Evolutionary conservation across 2,888 invertebrate species (phyloP), one percentile per base, ranked within the genome.

Genomic region (Eurytoma californica): DNA sequence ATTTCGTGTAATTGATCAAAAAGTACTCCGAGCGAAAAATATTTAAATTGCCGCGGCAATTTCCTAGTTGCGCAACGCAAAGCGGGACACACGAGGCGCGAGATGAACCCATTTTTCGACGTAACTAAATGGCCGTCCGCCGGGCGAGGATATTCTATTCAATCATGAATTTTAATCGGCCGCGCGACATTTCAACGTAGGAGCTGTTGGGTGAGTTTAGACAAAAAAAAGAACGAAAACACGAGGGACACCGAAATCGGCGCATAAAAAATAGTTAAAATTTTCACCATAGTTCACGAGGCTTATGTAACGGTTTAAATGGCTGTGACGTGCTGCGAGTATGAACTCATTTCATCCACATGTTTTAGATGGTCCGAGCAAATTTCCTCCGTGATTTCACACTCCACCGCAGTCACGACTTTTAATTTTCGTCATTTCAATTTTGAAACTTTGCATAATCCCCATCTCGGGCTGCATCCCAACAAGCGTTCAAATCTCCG

Each of bases 61-160:
- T 63, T 70, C 28, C 18, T n/a, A 12, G 39, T 70, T 79, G 47
- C 57, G 28, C 47, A 79, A 70, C 24, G 51, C 14, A 28, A 1
- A 0, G 7, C 13, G 2, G 14, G 28, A 20, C 7, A 28, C 4
- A 30, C 7, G 18, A 53, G 39, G 20, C 24, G 18, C 28, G 57
- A 60, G 79, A 67, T 75, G 75, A 79, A 74, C 49, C 61, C 20
- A 57, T 65, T 61, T 76, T 57, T 58, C 70, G 39, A 53, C 14
- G 28, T 14, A 16, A 55, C 20, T 74, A 68, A 72, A 55, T 57
- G 51, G 67, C 30, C 47, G 3, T 18, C 12, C 61, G 9, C 49
- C 9, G 39, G 9, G 39, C 39, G 39, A 39, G 9, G 39, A 39
- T 39, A 39, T 39, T 39, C 39, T 39, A 39, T 39, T 39, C 39